A percentile compares a stretch with the other conserved stretches of the same genome.
These are phyloP conservation scores for Ichneumoninae sp. DNA, from an alignment of 2,888 invertebrate genomes.

Conservation along the genomic window DNA sequence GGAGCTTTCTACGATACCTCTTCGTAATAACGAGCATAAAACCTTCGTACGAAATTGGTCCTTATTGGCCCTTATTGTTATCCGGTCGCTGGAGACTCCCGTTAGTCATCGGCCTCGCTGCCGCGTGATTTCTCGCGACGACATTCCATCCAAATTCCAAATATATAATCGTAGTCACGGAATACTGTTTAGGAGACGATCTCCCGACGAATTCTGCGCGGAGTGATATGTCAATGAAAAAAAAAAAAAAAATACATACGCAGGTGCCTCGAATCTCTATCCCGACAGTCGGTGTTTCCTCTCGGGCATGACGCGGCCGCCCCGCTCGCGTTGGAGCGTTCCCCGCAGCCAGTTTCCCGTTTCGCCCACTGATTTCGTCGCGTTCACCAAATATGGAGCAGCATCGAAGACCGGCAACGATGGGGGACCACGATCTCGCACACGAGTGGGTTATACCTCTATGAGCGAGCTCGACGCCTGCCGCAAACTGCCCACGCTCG, in stretches of 20 bases:
- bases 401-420: constrained; percentile 54
- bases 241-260: not conserved
- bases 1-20: not conserved
- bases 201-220: not conserved
- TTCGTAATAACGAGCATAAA: not conserved
- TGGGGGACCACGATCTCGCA: constrained; percentile 33
- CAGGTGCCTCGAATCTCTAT: constrained; percentile 17
- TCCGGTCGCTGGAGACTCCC: constrained; percentile 18
- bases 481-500: constrained; percentile 74
- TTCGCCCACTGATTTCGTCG: constrained; percentile 80
- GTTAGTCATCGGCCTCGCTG: constrained; percentile 15
- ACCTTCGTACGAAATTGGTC: constrained; percentile 32
- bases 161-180: not conserved
- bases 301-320: constrained; percentile 74
- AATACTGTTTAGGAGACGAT: constrained; percentile 1
- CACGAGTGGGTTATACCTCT: constrained; percentile 62
- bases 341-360: constrained; percentile 67
- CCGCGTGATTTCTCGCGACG: constrained; percentile 4
- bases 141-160: not conserved
- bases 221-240: not conserved
- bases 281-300: constrained; percentile 43
- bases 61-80: constrained; percentile 51
- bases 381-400: constrained; percentile 82
- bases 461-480: constrained; percentile 51
- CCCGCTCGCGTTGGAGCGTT: constrained; percentile 49